Base-by-base conservation (phyloP, 2,797 vertebrate species). In the Brachyrhaphis roseni region DNA sequence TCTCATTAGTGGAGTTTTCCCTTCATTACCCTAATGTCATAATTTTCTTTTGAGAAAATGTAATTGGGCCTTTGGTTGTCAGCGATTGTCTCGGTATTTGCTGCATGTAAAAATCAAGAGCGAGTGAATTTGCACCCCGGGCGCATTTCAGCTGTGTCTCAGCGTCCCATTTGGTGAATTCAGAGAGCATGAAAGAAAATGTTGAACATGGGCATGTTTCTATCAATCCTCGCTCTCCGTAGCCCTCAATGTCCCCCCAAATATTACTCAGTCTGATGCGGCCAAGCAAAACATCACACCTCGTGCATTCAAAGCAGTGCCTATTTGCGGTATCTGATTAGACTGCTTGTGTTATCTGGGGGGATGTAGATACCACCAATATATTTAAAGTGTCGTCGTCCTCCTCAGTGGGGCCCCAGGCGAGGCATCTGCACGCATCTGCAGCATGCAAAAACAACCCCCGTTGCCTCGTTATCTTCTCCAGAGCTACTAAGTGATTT, bases 401-500 rank as follows among this genome's bases (percentile, higher is more conserved):
- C 89, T 89, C 80, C 41, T 91, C 84, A 76, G 82, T 84, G 91
- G 86, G 89, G 94, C 94, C 92, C 84, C 76, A 78, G 91, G 94
- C 89, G 1, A 79, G 90, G 90, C 94, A 95, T 94, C 93, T 94
- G 93, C 88, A 90, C 91, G 91, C 95, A 94, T 93, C 92, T 94
- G 92, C 90, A 90, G 87, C 80, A 84, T 47, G 82, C 75, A 36
- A 74, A 68, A 86, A 82, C 91, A 94, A 94, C 93, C 95, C 94
- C 94, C 47, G 76, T 88, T 90, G 94, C 89, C 95, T 95, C 90
- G 89, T 96, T 96, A 95, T 95, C 94, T 94, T 75, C 84, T 90
- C 86, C 88, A 89, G 90, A 91, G 93, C 94, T 92, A 92, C 93
- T 95, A 90, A 76, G 93, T 95, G 94, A 96, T 96, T 96, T 95